Percentiles rank a stretch among this genome's conserved stretches.
These are phyloP conservation scores for Collichthys lucidus DNA, from an alignment of 2,113 vertebrate genomes.

Conservation along the genomic window DNA sequence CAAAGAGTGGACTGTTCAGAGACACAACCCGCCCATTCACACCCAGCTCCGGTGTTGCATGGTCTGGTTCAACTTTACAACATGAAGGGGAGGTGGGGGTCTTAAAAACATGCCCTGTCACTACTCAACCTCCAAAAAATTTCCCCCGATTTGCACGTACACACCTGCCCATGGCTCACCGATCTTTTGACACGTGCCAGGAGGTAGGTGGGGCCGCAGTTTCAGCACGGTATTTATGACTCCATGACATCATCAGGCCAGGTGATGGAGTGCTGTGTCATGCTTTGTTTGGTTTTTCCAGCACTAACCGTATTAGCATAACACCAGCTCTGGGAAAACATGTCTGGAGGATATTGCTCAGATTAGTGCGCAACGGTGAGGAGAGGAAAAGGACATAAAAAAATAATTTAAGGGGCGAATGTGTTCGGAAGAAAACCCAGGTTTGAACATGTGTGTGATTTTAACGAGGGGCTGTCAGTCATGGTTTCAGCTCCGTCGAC, in stretches of 20 bases:
- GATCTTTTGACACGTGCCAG: constrained; percentile 38
- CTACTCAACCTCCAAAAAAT: constrained; percentile 59
- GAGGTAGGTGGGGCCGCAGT: constrained; percentile 34
- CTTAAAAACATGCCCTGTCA: constrained; percentile 71
- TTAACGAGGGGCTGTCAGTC: constrained; percentile 61
- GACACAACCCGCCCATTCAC: constrained; percentile 72
- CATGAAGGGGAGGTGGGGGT: constrained; percentile 31
- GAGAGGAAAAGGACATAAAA: constrained; percentile 28
- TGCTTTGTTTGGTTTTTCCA: constrained; percentile 77
- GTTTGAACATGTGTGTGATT: constrained; percentile 39
- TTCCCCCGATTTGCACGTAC: constrained; percentile 47
- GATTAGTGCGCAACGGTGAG: constrained; percentile 6
- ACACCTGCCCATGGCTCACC: constrained; percentile 30
- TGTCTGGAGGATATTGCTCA: constrained; percentile 53
- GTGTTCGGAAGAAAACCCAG: constrained; percentile 36
- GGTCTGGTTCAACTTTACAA: constrained; percentile 78
- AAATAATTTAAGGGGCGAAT: constrained; percentile 36
- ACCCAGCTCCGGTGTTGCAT: constrained; percentile 44
- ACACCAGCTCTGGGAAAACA: constrained; percentile 66
- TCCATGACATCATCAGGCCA: constrained; percentile 67
- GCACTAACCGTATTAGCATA: constrained; percentile 56
- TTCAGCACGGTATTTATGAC: constrained; percentile 48
- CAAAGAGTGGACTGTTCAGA: constrained; percentile 73
- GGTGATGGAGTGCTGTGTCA: constrained; percentile 76
- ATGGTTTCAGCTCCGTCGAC: constrained; percentile 17